Percentiles rank a stretch among this genome's conserved stretches.
These are phyloP conservation scores for Melipona beecheii DNA, from an alignment of 2,888 invertebrate species.

Conservation along the genomic window DNA sequence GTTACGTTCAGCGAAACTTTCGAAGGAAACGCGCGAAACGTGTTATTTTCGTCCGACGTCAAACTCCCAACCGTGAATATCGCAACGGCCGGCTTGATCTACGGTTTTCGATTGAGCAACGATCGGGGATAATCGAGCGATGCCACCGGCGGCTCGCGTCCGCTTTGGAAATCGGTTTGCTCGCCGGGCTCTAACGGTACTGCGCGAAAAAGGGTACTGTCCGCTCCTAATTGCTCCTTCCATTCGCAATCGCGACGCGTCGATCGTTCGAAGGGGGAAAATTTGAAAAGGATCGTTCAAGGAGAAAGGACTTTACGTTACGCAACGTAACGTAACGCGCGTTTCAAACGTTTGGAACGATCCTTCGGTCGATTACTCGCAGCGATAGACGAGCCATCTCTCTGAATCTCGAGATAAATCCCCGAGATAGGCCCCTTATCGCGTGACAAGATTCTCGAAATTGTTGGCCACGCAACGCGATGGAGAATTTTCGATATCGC, in stretches of 20 bases:
- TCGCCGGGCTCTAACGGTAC: slow-evolving; percentile 6
- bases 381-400: too few species aligned
- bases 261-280: background rate
- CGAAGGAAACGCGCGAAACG: slow-evolving; percentile 16
- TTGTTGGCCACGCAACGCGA: background rate
- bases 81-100: slow-evolving; percentile 3
- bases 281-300: background rate
- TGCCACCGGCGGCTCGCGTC: slow-evolving; percentile 21
- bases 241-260: background rate
- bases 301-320: background rate
- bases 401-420: too few species aligned
- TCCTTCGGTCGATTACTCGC: too few species aligned
- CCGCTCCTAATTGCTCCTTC: background rate
- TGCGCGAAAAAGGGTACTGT: background rate
- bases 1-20: background rate
- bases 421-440: too few species aligned
- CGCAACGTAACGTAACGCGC: background rate
- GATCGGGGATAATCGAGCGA: slow-evolving; percentile 16
- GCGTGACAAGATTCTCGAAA: background rate
- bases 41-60: slow-evolving; percentile 10
- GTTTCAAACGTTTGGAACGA: background rate
- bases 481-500: background rate
- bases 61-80: background rate
- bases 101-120: slow-evolving; percentile 10
- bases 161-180: background rate